These are phyloP conservation scores for Acholoe squamosa DNA, from an alignment of 2,888 invertebrate genomes.

Conservation along the genomic window DNA sequence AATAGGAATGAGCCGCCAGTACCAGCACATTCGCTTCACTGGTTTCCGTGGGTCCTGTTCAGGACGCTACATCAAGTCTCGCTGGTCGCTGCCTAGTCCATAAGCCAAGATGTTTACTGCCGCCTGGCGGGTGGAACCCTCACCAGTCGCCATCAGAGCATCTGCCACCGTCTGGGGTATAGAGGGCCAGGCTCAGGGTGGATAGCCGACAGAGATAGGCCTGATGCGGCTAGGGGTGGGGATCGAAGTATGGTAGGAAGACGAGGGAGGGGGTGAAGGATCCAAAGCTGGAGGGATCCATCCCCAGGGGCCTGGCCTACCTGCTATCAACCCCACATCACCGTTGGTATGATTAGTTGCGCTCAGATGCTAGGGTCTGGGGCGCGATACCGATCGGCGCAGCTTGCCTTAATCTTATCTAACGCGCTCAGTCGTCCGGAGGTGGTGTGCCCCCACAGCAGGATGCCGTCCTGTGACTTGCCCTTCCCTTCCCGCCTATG, in stretches of 20 bases:
- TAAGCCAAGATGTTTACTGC: constrained; percentile 36
- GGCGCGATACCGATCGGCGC: constrained; percentile 19
- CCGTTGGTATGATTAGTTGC: constrained; percentile 32
- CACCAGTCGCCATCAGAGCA: not conserved
- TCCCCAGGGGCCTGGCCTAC: constrained; percentile 5
- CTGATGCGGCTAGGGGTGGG: not conserved
- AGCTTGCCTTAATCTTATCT: constrained; percentile 22
- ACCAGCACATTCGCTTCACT: not conserved
- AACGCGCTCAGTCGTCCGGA: not conserved
- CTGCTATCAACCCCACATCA: constrained; percentile 32
- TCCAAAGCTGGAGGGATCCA: not conserved
- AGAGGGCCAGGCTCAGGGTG: not conserved
- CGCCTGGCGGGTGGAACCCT: not conserved
- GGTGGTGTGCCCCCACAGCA: not conserved
- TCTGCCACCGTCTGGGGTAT: not conserved
- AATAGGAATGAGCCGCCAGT: constrained; percentile 5
- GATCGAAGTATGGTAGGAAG: not conserved
- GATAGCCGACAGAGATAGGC: not conserved
- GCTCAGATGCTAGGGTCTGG: constrained; percentile 16
- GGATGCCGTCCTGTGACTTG: not conserved
- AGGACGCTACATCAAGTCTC: not conserved
- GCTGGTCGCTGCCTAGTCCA: not conserved
- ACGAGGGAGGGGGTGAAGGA: not conserved
- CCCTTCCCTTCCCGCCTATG: not conserved
- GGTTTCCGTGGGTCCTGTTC: not conserved